Base-by-base conservation (phyloP, 1,140 invertebrate species). In the Prorops nasuta region DNA sequence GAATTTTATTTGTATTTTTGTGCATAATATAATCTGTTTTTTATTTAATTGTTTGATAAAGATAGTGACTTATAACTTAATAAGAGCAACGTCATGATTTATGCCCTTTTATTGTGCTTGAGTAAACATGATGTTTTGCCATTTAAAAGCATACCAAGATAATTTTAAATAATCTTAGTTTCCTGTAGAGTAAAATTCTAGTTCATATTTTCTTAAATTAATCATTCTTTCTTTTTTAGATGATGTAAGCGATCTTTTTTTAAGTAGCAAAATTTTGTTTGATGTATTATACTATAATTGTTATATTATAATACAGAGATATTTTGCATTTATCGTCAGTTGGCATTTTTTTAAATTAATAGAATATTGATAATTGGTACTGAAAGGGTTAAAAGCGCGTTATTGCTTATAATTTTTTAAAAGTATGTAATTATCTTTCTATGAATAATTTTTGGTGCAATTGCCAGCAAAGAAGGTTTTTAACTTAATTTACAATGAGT, bases 291-390 rank as follows among this genome's bases (percentile, higher is more conserved):
- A n/a, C n/a, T n/a, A n/a, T n/a, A n/a, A n/a, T n/a, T n/a, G n/a
- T n/a, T n/a, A n/a, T n/a, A n/a, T n/a, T n/a, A n/a, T n/a, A n/a
- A n/a, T n/a, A n/a, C n/a, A n/a, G n/a, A n/a, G n/a, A n/a, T n/a
- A n/a, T 22, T 44, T 54, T 59, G 44, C 52, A 61, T 54, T 56
- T 56, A 56, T 37, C 20, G 36, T 21, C 41, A 51, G 9, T 47
- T 54, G 35, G 37, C 32, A 58, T 51, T 53, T 49, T 21, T 37
- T 44, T 34, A 10, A 19, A 31, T 19, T 40, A 14, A 24, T 42
- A 52, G 41, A 28, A n/a, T 22, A 40, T 17, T 49, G 1, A 44
- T 17, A 49, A 35, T 24, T 49, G 45, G 43, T 51, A 46, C 38
- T 59, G 34, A 57, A 54, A 49, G 37, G 42, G 50, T 58, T 58